phyloP scores from a whole-genome alignment of 2,888 invertebrate species.

The Gari tellinella region DNA sequence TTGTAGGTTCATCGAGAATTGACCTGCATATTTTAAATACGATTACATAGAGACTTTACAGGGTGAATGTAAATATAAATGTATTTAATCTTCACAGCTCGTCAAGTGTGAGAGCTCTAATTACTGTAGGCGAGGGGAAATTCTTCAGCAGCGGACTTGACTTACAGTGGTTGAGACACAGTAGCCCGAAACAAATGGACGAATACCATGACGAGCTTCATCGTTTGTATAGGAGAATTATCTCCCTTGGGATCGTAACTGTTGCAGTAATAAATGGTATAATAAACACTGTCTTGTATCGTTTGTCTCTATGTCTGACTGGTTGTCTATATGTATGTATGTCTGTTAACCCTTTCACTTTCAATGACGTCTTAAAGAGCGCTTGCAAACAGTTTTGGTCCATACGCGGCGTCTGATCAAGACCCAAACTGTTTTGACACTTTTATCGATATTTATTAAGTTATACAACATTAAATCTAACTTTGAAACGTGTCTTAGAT shows the following conservation, averaged over 20 bases:
- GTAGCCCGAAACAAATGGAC: constrained; percentile 19
- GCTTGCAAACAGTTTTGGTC: no score
- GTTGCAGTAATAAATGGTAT: constrained; percentile 79
- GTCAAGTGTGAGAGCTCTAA: constrained; percentile 59
- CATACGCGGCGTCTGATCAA: no score
- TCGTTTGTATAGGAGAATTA: constrained; percentile 58
- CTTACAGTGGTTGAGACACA: constrained; percentile 58
- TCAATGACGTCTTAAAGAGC: no score
- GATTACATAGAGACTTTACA: no score
- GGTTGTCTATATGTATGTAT: constrained; percentile 1
- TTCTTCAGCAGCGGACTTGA: constrained; percentile 79
- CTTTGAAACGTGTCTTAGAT: no score
- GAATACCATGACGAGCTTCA: constrained; percentile 35
- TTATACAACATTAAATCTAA: no score
- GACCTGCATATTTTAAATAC: no score
- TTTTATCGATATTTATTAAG: no score
- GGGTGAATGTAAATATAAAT: no score
- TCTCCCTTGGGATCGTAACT: constrained; percentile 75
- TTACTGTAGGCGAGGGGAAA: constrained; percentile 74
- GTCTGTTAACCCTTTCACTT: no score
- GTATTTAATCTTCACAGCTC: constrained; percentile 61
- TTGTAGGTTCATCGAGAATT: no score
- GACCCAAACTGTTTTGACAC: no score
- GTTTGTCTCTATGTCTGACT: not conserved
- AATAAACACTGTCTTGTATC: constrained; percentile 4